Evolutionary conservation across 1,140 invertebrate species (phyloP), one percentile per base, ranked within the genome.

Genomic region (Parapsyche elsis): DNA sequence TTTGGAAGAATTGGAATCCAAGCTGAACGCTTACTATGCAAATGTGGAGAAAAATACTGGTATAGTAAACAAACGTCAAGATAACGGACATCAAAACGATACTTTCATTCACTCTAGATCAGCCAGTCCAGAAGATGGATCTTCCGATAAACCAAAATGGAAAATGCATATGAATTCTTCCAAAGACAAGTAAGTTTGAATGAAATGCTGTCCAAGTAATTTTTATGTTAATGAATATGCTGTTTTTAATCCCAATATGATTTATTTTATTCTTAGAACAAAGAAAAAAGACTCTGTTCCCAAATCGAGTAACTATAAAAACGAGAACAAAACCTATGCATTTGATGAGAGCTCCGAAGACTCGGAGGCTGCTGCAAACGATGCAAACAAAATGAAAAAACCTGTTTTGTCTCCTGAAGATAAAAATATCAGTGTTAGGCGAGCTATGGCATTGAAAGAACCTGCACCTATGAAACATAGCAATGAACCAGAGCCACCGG

Each of bases 21-120:
- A 94, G 85, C 88, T 95, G 80, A 92, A 88, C 87, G 94, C 93
- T 71, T 95, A 94, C 87, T 94, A 94, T 87, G 92, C 93, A 30
- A 92, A 93, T 88, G 91, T 94, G 78, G 93, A 94, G 83, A 94
- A 94, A 87, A 92, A 93, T 84, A 89, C 89, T 19, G 89, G 89
- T 0, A 85, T 89, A 2, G 84, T 90, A 19, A 89, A 89, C 80
- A 88, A 88, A 81, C 84, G 87, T 24, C 80, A 78, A 70, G 81
- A 83, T 78, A 88, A 88, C 71, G 85, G 85, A 5, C 85, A 86
- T 30, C 84, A 83, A 46, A 87, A 86, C 16, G 80, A 83, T 14
- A n/a, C 57, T 19, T 81, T 80, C 45, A 59, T 77, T 38, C 82
- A 67, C 0, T 83, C 83, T 14, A 45, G 83, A 21, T 87, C 86